A percentile compares a stretch with the other conserved stretches of the same genome.
phyloP scores from a whole-genome alignment of 2,113 vertebrate species.

The Columba livia region DNA sequence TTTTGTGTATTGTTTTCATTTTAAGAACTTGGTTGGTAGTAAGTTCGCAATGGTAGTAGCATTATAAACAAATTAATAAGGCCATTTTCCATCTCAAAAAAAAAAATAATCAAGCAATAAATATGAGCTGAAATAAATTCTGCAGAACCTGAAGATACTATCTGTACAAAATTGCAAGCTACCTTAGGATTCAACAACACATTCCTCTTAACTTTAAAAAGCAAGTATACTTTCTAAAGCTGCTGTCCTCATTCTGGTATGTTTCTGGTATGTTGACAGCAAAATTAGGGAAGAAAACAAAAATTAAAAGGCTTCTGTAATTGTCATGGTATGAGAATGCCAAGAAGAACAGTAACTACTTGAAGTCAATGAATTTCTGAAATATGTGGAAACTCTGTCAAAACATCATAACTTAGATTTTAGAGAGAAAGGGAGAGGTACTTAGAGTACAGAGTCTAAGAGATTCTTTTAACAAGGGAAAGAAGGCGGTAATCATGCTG shows the following conservation, averaged over 20 bases:
- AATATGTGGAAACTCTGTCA: background rate
- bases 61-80: background rate
- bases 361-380: background rate
- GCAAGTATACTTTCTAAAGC: background rate
- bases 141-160: background rate
- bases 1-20: slow-evolving; percentile 5
- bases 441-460: background rate
- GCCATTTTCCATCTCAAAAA: background rate
- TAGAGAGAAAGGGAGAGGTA: background rate
- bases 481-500: background rate
- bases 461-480: background rate
- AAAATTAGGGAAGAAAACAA: background rate
- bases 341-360: background rate
- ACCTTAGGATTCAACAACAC: background rate
- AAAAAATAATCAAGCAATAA: background rate
- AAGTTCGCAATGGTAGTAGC: background rate
- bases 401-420: background rate
- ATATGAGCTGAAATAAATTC: background rate
- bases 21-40: background rate
- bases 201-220: background rate
- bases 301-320: background rate
- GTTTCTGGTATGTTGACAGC: background rate
- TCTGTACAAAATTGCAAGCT: background rate
- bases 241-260: background rate
- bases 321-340: background rate